Percentiles rank a stretch among this genome's conserved stretches.
phyloP scores from a whole-genome alignment of 1,140 invertebrate genomes.

The Neodiprion fabricii region DNA sequence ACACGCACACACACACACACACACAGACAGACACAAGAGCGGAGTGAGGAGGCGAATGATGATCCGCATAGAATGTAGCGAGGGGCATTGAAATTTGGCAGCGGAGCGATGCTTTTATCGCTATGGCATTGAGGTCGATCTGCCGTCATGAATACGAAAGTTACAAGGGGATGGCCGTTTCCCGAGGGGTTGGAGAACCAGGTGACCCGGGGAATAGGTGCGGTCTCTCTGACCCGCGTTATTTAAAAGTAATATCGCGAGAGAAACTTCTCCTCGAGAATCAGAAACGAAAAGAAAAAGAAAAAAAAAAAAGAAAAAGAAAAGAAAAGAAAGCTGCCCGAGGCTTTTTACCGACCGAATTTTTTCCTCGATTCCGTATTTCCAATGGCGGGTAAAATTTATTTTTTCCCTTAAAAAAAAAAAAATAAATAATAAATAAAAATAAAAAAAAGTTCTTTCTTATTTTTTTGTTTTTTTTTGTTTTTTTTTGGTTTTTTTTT shows the following conservation, averaged over 20 bases:
- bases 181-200: too few relatives aligned
- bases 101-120: constrained; percentile 2
- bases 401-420: too few relatives aligned
- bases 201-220: neutral
- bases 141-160: constrained; percentile 2
- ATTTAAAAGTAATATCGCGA: neutral
- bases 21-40: neutral
- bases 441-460: too few relatives aligned
- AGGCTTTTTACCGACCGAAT: too few relatives aligned
- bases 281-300: too few relatives aligned
- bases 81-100: neutral
- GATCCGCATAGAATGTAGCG: neutral
- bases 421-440: too few relatives aligned
- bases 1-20: neutral
- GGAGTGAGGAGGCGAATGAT: neutral
- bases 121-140: constrained; percentile 4
- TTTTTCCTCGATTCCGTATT: too few relatives aligned
- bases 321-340: too few relatives aligned
- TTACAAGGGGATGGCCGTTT: neutral
- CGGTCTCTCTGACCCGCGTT: neutral
- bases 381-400: too few relatives aligned
- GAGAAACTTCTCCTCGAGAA: neutral
- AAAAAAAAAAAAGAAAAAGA: too few relatives aligned
- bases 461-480: too few relatives aligned
- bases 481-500: too few relatives aligned